Evolutionary conservation across 2,797 vertebrate genomes (phyloP).

Genomic region (Sebastes ruberrimus): DNA sequence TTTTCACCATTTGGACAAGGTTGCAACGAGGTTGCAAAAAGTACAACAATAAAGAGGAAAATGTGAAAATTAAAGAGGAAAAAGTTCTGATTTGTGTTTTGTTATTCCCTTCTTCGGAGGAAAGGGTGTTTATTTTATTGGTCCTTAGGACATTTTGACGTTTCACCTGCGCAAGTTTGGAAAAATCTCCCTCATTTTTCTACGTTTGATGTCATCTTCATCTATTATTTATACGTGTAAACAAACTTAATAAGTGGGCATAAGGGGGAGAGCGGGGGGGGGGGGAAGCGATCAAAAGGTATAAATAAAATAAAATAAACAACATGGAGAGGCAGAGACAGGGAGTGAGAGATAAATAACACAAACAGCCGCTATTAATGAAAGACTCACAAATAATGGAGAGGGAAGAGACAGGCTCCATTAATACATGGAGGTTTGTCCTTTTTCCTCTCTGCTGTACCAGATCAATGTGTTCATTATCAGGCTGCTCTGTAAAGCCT

Average conservation of each 20-base stretch:
- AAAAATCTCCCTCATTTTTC: neutral
- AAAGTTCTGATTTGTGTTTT: neutral
- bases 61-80: neutral
- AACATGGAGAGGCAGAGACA: neutral
- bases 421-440: slow-evolving; percentile 52
- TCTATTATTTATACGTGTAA: slow-evolving; percentile 37
- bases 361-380: slow-evolving; percentile 12
- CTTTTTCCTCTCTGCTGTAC: slow-evolving; percentile 56
- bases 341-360: slow-evolving; percentile 10
- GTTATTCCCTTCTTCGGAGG: neutral
- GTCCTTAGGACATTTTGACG: neutral
- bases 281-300: neutral
- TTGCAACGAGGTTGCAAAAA: neutral
- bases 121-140: neutral
- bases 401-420: slow-evolving; percentile 7
- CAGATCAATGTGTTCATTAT: slow-evolving; percentile 76
- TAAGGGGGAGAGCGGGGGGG: neutral
- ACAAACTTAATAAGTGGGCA: slow-evolving; percentile 21
- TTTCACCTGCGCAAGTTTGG: slow-evolving; percentile 18
- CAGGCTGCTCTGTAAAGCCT: slow-evolving; percentile 55
- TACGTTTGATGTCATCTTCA: slow-evolving; percentile 9
- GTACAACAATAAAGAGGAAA: neutral
- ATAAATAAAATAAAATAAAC: slow-evolving; percentile 1
- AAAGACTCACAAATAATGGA: slow-evolving; percentile 24
- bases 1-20: neutral